Base-by-base conservation (phyloP, 2,113 vertebrate genomes). In the Corydoras sp. region DNA sequence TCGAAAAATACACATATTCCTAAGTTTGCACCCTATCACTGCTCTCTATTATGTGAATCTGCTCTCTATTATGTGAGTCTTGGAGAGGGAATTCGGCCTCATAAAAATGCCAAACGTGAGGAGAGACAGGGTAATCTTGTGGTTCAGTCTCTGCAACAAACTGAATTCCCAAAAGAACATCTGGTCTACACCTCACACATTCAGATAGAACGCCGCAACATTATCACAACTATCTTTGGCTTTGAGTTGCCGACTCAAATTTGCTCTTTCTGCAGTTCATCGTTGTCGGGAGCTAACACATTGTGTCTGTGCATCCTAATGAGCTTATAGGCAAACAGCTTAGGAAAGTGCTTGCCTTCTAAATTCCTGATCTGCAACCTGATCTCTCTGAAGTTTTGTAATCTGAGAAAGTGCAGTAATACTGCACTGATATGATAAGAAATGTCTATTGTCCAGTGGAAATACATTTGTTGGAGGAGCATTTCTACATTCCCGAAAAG, bases 51-150 rank as follows among this genome's bases (percentile, higher is more conserved):
- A 24, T 24, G 18, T 24, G 18, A 72, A 77, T 79, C 30, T 77
- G 58, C 61, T 68, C 31, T 32, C 59, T 61, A 81, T 31, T 77
- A 73, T 71, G 70, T 68, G 12, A 74, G 77, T 74, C 59, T 61
- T 67, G 31, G 53, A 55, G 64, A 60, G 65, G 66, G 60, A 78
- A 61, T 67, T 71, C 35, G 58, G 12, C 29, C 56, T 75, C 73
- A 61, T 80, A 71, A 84, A 73, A 78, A 51, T 84, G 74, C 80
- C 79, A 83, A 72, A 79, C 10, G 76, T 72, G 70, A 81, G 73
- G 69, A 78, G 71, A 75, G 64, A 62, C 48, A 80, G 35, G 75
- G 67, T 48, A 10, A 31, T 76, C 70, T 64, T 64, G 32, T 7
- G 14, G 9, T 58, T 63, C 64, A 65, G 71, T 55, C 48, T 62